Base-by-base conservation (phyloP, 1,140 invertebrate species). In the Drosophila elegans region DNA sequence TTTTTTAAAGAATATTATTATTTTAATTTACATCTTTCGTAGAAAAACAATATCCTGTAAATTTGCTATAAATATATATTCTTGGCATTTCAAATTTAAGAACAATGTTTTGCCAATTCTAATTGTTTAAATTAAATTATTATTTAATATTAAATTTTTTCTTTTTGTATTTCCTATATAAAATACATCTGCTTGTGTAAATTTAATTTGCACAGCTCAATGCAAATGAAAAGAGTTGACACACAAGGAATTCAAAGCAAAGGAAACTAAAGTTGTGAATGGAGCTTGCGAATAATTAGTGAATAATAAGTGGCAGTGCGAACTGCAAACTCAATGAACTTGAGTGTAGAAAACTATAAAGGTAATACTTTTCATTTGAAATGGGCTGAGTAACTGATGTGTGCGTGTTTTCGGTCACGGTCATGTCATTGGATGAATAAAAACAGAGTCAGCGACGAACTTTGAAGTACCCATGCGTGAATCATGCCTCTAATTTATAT, bases 171-270 rank as follows among this genome's bases (percentile, higher is more conserved):
- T 32, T 7, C 1, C 5, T 1, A 7, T 32, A 32, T 32, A 32
- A 32, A 3, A 32, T 6, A 25, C 42, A 25, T 42, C 12, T 39
- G 46, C 41, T 29, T 49, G 39, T 38, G 38, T 32, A 39, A 27
- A 84, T 80, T 84, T 73, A 73, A 84, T 84, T 84, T 84, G 46
- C 80, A 84, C 66, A 79, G 74, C 69, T 74, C 74, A 46, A 25
- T 62, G 62, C 25, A 32, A 66, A 38, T 62, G 42, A 46, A 48
- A 66, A 32, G 57, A 39, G 32, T 29, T 62, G 57, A 48, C 44
- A 62, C 3, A 13, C 42, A 16, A 38, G 42, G 42, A 29, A 62
- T 46, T 61, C 46, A 32, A 39, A 60, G 44, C 56, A 21, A 32
- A 32, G n/a, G 59, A 25, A 54, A 13, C 46, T 16, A 32, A 27